phyloP scores from a whole-genome alignment of 2,888 invertebrate species.

The Drosophila mayaguana region DNA sequence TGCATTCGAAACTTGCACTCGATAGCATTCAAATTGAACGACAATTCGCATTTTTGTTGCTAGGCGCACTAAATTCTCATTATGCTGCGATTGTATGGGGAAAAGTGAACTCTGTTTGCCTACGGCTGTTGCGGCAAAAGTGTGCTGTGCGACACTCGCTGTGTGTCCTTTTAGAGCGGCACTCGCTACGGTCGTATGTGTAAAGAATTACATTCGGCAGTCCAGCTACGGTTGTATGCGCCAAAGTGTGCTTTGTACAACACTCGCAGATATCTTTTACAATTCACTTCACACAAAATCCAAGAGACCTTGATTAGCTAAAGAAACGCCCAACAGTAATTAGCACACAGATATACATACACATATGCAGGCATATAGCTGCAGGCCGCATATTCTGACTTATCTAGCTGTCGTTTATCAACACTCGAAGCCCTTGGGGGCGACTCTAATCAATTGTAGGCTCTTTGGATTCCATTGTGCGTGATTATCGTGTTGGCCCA shows the following conservation, averaged over 20 bases:
- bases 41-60: conserved; percentile 53
- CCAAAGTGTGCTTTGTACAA: background rate
- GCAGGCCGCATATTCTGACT: conserved; percentile 4
- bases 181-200: too few relatives aligned
- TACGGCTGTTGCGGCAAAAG: background rate
- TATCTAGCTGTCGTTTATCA: conserved; percentile 36
- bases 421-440: conserved; percentile 27
- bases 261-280: background rate
- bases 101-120: background rate
- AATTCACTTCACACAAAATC: background rate
- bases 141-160: background rate
- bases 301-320: conserved; percentile 35
- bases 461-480: conserved; percentile 5
- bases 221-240: background rate
- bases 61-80: conserved; percentile 60
- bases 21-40: conserved; percentile 31
- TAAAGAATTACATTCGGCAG: background rate
- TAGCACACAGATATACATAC: background rate
- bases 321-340: conserved; percentile 15
- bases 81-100: conserved; percentile 15
- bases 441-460: conserved; percentile 7
- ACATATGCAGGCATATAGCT: background rate
- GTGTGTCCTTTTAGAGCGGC: background rate
- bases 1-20: conserved; percentile 40
- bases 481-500: conserved; percentile 22